phyloP scores from a whole-genome alignment of 1,140 invertebrate species.

The Caenorhabditis elegans region DNA sequence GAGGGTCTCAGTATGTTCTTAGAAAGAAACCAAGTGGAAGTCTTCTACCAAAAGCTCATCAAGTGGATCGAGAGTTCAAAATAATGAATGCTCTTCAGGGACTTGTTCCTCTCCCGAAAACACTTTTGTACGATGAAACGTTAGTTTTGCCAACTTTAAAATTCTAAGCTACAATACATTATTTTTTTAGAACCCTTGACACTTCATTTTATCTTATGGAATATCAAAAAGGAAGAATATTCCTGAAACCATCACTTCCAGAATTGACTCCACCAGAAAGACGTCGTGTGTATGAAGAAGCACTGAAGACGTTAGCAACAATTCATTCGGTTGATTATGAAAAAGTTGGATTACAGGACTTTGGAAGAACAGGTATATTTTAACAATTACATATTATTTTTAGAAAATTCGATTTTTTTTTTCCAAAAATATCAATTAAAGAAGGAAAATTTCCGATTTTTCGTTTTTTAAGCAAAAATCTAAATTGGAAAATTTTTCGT shows the following conservation, averaged over 20 bases:
- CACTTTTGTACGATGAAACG: constrained; percentile 66
- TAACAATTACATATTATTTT: too few species aligned
- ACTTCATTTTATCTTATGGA: constrained; percentile 70
- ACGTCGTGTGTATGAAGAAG: constrained; percentile 55
- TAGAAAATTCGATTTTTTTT: too few species aligned
- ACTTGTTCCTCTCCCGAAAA: constrained; percentile 67
- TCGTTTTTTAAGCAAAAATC: too few species aligned
- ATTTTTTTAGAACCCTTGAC: constrained; percentile 66
- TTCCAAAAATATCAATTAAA: too few species aligned
- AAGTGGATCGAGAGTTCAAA: constrained; percentile 69
- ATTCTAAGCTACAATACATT: background rate
- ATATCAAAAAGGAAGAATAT: constrained; percentile 66
- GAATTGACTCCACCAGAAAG: constrained; percentile 57
- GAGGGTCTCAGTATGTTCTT: constrained; percentile 67
- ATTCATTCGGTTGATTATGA: constrained; percentile 67
- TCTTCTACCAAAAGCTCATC: constrained; percentile 70
- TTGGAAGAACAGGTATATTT: constrained; percentile 65
- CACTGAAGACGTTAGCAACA: constrained; percentile 54
- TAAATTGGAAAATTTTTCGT: too few species aligned
- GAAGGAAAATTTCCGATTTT: too few species aligned
- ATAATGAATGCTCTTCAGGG: constrained; percentile 68
- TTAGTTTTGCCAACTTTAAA: constrained; percentile 34
- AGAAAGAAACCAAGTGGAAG: constrained; percentile 70
- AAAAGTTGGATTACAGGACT: constrained; percentile 64
- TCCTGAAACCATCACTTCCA: constrained; percentile 63